Evolutionary conservation across 2,888 invertebrate genomes (phyloP).

Genomic region (Pediacus dermestoides): DNA sequence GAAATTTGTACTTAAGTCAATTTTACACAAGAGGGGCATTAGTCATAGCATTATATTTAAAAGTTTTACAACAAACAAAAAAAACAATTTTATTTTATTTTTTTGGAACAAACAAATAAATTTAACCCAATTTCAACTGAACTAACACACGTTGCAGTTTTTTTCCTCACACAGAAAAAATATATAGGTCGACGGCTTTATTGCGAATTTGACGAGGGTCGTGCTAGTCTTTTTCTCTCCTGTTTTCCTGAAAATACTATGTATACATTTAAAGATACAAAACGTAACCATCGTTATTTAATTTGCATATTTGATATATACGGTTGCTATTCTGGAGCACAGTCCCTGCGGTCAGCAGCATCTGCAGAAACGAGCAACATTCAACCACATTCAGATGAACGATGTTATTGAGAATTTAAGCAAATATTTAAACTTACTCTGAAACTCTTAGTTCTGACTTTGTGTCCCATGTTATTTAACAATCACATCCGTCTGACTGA

Average conservation of each 20-base stretch:
- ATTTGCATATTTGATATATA: slow-evolving; percentile 23
- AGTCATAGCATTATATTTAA: background rate
- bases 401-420: slow-evolving; percentile 8
- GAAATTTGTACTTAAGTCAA: background rate
- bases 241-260: background rate
- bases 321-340: slow-evolving; percentile 11
- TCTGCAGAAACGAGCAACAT: slow-evolving; percentile 11
- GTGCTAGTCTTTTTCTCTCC: background rate
- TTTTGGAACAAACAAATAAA: background rate
- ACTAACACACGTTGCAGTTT: no score
- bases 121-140: background rate
- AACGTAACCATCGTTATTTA: no score
- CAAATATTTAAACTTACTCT: slow-evolving; percentile 7
- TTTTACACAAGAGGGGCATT: slow-evolving; percentile 2
- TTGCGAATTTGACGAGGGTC: background rate
- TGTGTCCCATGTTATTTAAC: no score
- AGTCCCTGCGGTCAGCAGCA: slow-evolving; percentile 23
- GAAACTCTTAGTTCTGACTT: no score
- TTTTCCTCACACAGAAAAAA: no score
- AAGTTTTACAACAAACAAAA: background rate
- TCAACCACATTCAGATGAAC: slow-evolving; percentile 8
- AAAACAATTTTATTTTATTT: background rate
- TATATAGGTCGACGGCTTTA: no score
- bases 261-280: no score
- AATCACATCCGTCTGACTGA: no score